Percentiles rank a stretch among this genome's conserved stretches.
Conservation (phyloP, 2,888 invertebrate species). For the Synergus umbraculus region DNA sequence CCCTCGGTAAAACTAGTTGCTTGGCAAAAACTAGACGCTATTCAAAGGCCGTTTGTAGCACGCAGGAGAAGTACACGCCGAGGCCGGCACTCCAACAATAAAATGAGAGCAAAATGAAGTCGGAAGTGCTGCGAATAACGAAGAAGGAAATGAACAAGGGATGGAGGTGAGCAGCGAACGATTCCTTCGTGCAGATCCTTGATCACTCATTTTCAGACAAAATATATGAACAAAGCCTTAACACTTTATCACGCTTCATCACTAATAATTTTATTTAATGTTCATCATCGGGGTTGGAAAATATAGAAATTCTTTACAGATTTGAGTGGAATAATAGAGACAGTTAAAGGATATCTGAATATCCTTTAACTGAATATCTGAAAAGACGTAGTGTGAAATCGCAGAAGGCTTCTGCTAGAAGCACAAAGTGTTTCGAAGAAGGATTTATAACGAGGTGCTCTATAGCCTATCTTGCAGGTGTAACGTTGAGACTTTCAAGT, state of each 20-base stretch:
- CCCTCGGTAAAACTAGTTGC: slow-evolving; percentile 67
- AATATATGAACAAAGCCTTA: background rate
- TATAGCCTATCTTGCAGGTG: slow-evolving; percentile 38
- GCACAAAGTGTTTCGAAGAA: slow-evolving; percentile 31
- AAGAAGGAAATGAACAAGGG: slow-evolving; percentile 34
- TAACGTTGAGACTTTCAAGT: slow-evolving; percentile 36
- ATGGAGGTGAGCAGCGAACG: slow-evolving; percentile 15
- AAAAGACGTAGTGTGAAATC: slow-evolving; percentile 24
- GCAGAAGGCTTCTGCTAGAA: slow-evolving; percentile 20
- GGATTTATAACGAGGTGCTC: slow-evolving; percentile 20
- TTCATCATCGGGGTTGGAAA: background rate
- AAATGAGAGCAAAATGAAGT: slow-evolving; percentile 34
- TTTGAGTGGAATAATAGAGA: background rate
- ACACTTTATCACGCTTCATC: background rate
- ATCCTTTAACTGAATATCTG: no score
- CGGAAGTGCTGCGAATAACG: slow-evolving; percentile 36
- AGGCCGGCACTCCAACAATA: slow-evolving; percentile 29
- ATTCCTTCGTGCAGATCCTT: slow-evolving; percentile 5
- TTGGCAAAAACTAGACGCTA: slow-evolving; percentile 70
- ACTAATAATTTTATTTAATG: background rate
- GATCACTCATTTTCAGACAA: slow-evolving; percentile 19
- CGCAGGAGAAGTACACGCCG: slow-evolving; percentile 47
- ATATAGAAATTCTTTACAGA: background rate
- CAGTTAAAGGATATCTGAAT: background rate
- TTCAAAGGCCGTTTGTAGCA: slow-evolving; percentile 68